Conservation (phyloP, 2,888 invertebrate species). For the Limnephilus lunatus region DNA sequence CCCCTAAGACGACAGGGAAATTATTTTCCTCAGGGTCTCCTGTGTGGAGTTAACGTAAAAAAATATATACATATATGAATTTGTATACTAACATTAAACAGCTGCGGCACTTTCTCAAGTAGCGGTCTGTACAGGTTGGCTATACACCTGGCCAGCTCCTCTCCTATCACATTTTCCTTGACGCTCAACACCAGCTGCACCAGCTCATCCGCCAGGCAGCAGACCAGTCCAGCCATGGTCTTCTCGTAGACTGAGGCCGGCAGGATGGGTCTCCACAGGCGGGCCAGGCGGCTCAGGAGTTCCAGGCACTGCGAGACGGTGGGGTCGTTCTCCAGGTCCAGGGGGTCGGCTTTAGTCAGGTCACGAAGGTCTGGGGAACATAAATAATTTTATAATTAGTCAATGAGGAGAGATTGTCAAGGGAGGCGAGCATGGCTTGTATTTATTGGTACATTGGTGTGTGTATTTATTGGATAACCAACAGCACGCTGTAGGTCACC, state of each 20-base stretch:
- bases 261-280: constrained; percentile 71
- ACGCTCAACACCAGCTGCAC: constrained; percentile 70
- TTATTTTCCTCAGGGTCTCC: no score
- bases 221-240: constrained; percentile 71
- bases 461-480: no score
- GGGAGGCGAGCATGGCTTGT: no score
- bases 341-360: constrained; percentile 45
- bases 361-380: constrained; percentile 54
- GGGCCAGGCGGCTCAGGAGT: constrained; percentile 70
- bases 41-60: no score
- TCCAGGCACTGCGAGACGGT: constrained; percentile 71
- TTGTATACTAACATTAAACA: constrained; percentile 71
- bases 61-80: no score
- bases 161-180: constrained; percentile 70
- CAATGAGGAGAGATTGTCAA: no score
- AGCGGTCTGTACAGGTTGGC: constrained; percentile 71
- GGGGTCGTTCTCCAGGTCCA: constrained; percentile 61
- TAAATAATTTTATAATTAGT: not conserved
- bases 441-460: no score
- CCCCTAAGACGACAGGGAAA: no score
- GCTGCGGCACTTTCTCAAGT: constrained; percentile 68
- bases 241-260: constrained; percentile 73
- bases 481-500: no score
- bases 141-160: constrained; percentile 72
- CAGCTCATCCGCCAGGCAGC: constrained; percentile 71